Evolutionary conservation across 2,113 vertebrate genomes (phyloP).

Genomic region (Phylloscopus trochilus): DNA sequence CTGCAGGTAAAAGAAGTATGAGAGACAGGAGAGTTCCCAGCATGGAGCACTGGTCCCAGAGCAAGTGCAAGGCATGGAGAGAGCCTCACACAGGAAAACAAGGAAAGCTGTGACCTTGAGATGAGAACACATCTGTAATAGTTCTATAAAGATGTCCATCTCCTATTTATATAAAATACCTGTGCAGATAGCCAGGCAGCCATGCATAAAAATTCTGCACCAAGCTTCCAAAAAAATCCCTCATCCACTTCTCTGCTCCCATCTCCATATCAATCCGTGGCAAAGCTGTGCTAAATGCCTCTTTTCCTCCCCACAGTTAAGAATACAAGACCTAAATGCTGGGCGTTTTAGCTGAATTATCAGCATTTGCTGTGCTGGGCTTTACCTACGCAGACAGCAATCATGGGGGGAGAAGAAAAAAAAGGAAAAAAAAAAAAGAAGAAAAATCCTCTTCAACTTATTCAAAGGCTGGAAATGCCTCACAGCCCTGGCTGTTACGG

Average conservation of each 20-base stretch:
- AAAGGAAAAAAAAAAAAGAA: rapidly evolving
- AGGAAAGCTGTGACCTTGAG: background rate
- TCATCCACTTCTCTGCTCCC: background rate
- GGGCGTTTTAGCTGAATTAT: background rate
- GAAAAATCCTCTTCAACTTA: background rate
- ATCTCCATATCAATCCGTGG: background rate
- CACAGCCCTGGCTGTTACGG: background rate
- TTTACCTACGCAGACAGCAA: background rate
- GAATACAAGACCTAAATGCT: background rate
- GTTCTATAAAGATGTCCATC: background rate
- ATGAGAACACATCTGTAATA: background rate
- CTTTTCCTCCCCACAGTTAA: background rate
- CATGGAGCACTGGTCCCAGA: background rate
- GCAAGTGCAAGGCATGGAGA: background rate
- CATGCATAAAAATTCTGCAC: slow-evolving; percentile 2
- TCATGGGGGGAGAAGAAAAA: background rate
- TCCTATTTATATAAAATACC: background rate
- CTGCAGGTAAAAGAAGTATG: background rate
- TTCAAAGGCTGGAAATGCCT: background rate
- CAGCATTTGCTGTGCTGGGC: background rate
- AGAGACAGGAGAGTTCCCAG: background rate
- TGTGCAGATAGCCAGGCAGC: background rate
- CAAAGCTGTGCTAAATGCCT: background rate
- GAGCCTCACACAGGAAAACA: background rate
- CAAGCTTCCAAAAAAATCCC: background rate